Evolutionary conservation across 2,797 vertebrate genomes (phyloP).

Genomic region (Eremophila alpestris): DNA sequence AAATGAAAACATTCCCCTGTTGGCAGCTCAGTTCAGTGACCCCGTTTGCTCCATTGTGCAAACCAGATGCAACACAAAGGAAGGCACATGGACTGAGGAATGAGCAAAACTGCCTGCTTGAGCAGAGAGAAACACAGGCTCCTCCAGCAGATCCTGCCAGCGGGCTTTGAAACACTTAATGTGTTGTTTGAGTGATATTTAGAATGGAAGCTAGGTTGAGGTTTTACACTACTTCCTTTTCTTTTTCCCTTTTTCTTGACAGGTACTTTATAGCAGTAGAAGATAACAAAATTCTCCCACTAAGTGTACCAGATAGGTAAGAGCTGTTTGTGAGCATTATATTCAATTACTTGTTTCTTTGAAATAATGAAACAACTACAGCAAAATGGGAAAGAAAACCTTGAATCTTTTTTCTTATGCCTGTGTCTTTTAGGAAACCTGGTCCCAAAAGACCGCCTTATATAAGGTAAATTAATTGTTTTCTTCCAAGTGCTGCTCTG

Average conservation of each 20-base stretch:
- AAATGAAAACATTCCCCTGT: neutral
- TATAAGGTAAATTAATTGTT: constrained; percentile 82
- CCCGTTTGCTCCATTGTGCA: neutral
- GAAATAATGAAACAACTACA: neutral
- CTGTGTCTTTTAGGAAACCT: constrained; percentile 68
- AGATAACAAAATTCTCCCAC: constrained; percentile 80
- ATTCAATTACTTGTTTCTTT: neutral
- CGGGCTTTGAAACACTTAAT: neutral
- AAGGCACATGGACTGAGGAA: neutral
- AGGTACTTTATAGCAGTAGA: constrained; percentile 90
- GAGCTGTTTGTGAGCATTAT: constrained; percentile 11
- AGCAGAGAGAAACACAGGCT: neutral
- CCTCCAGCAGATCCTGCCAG: neutral
- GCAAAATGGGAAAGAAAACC: neutral
- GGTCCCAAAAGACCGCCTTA: constrained; percentile 82
- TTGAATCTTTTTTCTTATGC: constrained; percentile 14
- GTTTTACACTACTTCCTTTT: neutral
- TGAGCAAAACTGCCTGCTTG: neutral
- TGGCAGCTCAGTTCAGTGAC: neutral
- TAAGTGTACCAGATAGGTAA: constrained; percentile 83
- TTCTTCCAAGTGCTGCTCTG: neutral
- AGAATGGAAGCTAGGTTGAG: neutral
- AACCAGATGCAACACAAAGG: neutral
- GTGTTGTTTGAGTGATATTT: neutral
- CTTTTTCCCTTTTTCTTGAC: neutral